Evolutionary conservation across 23 tunicate species (phyloP).

Genomic region (Aplidium turbinatum): DNA sequence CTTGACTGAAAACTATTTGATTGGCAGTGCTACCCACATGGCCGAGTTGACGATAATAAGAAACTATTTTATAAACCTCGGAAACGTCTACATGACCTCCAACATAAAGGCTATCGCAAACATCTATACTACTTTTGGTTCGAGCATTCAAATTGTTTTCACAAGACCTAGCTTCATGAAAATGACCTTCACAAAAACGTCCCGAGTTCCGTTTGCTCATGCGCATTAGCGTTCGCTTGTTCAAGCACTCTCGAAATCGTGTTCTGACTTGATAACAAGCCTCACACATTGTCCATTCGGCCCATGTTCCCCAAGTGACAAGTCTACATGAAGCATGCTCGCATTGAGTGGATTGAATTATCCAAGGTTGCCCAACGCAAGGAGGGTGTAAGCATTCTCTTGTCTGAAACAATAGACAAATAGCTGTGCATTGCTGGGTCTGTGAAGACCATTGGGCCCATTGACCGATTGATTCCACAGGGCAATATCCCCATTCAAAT

Average conservation of each 20-base stretch:
- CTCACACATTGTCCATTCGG: constrained; percentile 17
- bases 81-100: too few species aligned
- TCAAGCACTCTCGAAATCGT: constrained; percentile 4
- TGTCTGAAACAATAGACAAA: constrained; percentile 1
- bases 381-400: constrained; percentile 18
- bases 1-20: too few species aligned
- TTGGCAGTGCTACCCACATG: too few species aligned
- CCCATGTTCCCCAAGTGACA: constrained; percentile 7
- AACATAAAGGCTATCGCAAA: too few species aligned
- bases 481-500: constrained; percentile 38
- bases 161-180: too few species aligned
- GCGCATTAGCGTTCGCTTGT: background rate
- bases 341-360: background rate
- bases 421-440: background rate
- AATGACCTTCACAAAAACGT: too few species aligned
- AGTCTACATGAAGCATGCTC: background rate
- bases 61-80: too few species aligned
- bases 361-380: constrained; percentile 10
- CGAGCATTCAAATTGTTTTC: too few species aligned
- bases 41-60: too few species aligned
- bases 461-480: background rate
- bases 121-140: too few species aligned
- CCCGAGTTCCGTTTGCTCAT: too few species aligned
- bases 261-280: background rate
- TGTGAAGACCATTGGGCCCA: constrained; percentile 14